phyloP scores from a whole-genome alignment of 2,888 invertebrate genomes.

The Calliscelio sp. region DNA sequence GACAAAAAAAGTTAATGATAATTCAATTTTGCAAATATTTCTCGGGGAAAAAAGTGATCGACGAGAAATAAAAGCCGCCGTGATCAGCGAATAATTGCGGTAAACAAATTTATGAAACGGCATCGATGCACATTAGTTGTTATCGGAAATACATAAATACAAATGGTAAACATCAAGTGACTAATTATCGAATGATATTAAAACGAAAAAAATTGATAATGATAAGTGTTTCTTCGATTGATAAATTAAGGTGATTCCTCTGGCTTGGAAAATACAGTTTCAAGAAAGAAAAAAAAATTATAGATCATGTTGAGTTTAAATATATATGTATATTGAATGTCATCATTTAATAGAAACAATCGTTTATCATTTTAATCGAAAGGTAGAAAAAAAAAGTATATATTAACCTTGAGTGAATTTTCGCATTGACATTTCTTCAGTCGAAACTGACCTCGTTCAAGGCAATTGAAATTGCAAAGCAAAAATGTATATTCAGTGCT shows the following conservation, averaged over 20 bases:
- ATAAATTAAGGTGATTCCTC: conserved; percentile 42
- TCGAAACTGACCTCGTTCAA: conserved; percentile 2
- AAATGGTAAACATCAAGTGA: conserved; percentile 46
- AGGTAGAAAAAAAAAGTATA: too few species aligned
- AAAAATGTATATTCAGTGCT: conserved; percentile 3
- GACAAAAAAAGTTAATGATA: background rate
- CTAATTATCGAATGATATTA: conserved; percentile 48
- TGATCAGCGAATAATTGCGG: background rate
- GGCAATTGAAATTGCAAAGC: conserved; percentile 5
- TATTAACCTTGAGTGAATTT: too few species aligned
- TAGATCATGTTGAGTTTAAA: too few species aligned
- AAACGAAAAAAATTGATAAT: conserved; percentile 19
- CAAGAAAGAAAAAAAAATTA: background rate
- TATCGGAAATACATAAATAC: conserved; percentile 33
- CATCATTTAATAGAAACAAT: too few species aligned
- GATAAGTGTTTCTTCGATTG: conserved; percentile 43
- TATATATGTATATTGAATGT: too few species aligned
- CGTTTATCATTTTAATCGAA: too few species aligned
- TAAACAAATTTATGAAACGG: conserved; percentile 6
- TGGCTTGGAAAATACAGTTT: conserved; percentile 4
- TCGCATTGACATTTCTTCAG: background rate
- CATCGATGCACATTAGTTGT: background rate
- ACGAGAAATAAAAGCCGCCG: too few species aligned
- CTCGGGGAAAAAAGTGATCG: background rate
- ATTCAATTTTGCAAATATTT: too few species aligned